A percentile compares a stretch with the other conserved stretches of the same genome.
These are phyloP conservation scores for Sebastes minor DNA, from an alignment of 2,797 vertebrate genomes.

Conservation along the genomic window DNA sequence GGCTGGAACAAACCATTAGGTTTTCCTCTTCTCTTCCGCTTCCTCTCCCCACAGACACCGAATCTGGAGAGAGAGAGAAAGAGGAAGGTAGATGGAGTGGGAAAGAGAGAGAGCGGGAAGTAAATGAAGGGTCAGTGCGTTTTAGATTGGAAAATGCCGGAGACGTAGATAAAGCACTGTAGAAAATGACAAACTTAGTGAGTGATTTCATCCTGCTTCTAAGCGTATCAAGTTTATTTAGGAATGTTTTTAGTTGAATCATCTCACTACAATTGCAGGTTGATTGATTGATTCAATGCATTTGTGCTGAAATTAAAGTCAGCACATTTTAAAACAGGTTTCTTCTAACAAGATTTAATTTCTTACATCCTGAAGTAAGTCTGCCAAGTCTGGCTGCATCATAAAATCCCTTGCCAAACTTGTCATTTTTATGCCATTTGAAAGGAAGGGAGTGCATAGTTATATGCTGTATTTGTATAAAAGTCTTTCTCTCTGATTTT, in stretches of 20 bases:
- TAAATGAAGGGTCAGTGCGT: neutral
- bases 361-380: constrained; percentile 38
- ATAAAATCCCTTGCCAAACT: constrained; percentile 38
- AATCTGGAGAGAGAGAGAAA: neutral
- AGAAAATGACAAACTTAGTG: neutral
- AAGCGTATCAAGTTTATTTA: neutral
- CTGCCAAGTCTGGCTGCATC: constrained; percentile 42
- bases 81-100: neutral
- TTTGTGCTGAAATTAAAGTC: constrained; percentile 16
- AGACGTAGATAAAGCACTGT: neutral
- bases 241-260: neutral
- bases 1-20: constrained; percentile 24
- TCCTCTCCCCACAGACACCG: constrained; percentile 35
- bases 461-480: neutral
- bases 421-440: constrained; percentile 3
- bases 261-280: neutral
- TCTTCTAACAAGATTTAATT: constrained; percentile 43
- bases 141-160: neutral
- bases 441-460: constrained; percentile 18
- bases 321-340: constrained; percentile 20
- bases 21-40: constrained; percentile 58
- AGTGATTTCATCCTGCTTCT: neutral
- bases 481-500: constrained; percentile 4
- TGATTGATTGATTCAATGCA: constrained; percentile 7
- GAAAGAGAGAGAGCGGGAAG: neutral